Evolutionary conservation across 2,888 invertebrate species (phyloP).

Genomic region (Ormyrus labotus): DNA sequence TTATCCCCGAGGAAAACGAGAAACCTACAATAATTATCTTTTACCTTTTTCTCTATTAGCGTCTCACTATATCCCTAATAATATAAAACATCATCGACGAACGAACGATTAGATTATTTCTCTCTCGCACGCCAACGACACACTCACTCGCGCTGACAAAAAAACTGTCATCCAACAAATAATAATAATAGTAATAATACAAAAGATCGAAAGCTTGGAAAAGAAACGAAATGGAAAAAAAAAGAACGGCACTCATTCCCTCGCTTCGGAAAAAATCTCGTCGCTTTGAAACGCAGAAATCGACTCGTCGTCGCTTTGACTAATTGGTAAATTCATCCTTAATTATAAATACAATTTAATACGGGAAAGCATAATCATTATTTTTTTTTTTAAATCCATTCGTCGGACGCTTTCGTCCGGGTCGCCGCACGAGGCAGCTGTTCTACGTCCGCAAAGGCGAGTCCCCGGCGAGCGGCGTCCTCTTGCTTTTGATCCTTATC

Average conservation of each 20-base stretch:
- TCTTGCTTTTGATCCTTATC: background rate
- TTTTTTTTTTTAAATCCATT: no score
- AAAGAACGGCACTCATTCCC: no score
- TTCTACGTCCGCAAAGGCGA: background rate
- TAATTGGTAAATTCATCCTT: conserved; percentile 45
- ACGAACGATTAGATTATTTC: conserved; percentile 25
- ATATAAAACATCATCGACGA: conserved; percentile 9
- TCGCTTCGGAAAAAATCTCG: no score
- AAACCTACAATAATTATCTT: conserved; percentile 3
- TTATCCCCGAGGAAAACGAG: background rate
- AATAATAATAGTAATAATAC: conserved; percentile 6
- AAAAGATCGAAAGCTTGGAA: conserved; percentile 9
- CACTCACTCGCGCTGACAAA: background rate
- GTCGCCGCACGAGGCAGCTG: conserved; percentile 19
- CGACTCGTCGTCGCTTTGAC: conserved; percentile 22
- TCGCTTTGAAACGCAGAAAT: background rate
- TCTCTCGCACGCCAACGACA: background rate
- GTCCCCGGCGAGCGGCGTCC: background rate
- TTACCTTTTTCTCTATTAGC: background rate
- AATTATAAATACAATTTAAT: conserved; percentile 52
- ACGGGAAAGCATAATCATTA: conserved; percentile 63
- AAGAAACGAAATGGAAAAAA: no score
- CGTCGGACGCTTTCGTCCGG: no score
- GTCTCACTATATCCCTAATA: conserved; percentile 31
- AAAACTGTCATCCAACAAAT: conserved; percentile 34